phyloP scores from a whole-genome alignment of 2,113 vertebrate species.

The Bothrops jararaca region DNA sequence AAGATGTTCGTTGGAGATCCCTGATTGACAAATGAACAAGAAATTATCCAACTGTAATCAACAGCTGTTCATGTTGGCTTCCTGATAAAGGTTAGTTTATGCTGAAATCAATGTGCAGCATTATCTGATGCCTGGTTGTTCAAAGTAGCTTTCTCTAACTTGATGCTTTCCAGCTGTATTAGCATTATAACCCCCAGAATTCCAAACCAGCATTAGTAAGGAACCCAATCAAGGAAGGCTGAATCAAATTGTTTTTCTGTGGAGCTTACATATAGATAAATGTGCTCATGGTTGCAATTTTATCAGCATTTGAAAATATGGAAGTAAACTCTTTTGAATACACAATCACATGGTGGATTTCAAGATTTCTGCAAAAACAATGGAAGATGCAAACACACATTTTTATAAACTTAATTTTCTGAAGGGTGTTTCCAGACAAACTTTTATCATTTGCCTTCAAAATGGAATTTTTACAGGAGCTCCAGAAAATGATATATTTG shows the following conservation, averaged over 20 bases:
- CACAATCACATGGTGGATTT: rapidly evolving
- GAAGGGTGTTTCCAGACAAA: not conserved
- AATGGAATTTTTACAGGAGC: not conserved
- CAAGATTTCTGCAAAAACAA: not conserved
- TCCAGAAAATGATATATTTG: not conserved
- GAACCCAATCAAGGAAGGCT: not conserved
- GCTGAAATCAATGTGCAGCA: not conserved
- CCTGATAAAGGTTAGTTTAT: not conserved
- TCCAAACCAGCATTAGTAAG: not conserved
- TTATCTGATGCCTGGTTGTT: not conserved
- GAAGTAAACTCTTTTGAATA: not conserved
- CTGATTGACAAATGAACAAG: conserved; percentile 29
- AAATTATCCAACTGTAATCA: not conserved
- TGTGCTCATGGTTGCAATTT: not conserved
- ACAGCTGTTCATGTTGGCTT: not conserved
- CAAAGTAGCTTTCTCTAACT: not conserved
- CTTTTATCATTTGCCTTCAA: not conserved
- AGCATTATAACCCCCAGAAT: not conserved
- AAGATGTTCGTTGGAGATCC: not conserved
- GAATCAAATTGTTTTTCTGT: not conserved
- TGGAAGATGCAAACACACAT: not conserved
- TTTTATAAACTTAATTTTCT: not conserved
- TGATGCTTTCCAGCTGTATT: not conserved
- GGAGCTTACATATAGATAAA: not conserved
- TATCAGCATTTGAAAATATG: rapidly evolving